phyloP scores from a whole-genome alignment of 2,113 vertebrate species.

The Sturnus vulgaris region DNA sequence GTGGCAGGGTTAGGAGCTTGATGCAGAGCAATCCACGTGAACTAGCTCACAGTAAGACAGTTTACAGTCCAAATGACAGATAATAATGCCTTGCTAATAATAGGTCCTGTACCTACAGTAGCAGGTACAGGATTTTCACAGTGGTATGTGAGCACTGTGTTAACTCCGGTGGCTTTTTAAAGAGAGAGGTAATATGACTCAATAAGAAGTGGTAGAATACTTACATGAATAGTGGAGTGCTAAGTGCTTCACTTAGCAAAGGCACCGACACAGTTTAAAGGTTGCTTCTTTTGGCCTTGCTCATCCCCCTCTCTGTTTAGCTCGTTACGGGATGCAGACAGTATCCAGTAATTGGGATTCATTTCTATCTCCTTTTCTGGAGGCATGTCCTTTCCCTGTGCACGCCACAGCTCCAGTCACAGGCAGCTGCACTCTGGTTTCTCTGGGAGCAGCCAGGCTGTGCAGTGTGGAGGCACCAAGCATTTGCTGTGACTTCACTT shows the following conservation, averaged over 20 bases:
- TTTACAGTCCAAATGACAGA: conserved; percentile 13
- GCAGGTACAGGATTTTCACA: conserved; percentile 17
- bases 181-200: not conserved
- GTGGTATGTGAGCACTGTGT: not conserved
- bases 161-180: not conserved
- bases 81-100: conserved; percentile 22
- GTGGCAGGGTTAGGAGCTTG: not conserved
- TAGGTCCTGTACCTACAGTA: not conserved
- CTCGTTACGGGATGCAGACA: not conserved
- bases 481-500: not conserved
- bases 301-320: not conserved
- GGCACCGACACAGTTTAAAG: rapidly evolving
- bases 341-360: not conserved
- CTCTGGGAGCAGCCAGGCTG: not conserved
- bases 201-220: not conserved
- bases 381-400: not conserved
- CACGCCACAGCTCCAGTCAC: not conserved
- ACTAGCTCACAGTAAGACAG: not conserved
- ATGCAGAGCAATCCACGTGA: not conserved
- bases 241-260: not conserved
- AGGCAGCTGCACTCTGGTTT: not conserved
- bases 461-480: rapidly evolving
- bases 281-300: not conserved
- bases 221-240: not conserved
- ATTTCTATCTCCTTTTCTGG: conserved; percentile 26